A percentile compares a stretch with the other conserved stretches of the same genome.
phyloP scores from a whole-genome alignment of 2,113 vertebrate genomes.

The Dolichallabes microphthalmus region DNA sequence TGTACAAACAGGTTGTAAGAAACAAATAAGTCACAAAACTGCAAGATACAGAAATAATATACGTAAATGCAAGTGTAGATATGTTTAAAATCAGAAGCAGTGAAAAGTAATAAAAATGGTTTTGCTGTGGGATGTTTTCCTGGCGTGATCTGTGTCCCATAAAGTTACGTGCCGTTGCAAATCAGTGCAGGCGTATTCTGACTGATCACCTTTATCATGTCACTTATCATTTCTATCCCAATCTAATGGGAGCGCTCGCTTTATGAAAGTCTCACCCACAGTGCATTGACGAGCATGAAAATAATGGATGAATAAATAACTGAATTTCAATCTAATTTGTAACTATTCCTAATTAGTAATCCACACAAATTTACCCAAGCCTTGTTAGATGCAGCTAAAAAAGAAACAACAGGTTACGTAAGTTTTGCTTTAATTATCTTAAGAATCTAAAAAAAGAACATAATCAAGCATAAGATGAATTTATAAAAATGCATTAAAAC shows the following conservation, averaged over 20 bases:
- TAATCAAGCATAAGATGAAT: neutral
- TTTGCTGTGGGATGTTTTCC: neutral
- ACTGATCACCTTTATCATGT: neutral
- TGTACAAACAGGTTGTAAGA: neutral
- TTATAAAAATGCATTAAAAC: conserved; percentile 60
- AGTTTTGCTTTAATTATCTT: too few relatives aligned
- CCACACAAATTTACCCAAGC: neutral
- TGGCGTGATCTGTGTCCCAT: neutral
- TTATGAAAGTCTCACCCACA: neutral
- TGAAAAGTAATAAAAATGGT: neutral
- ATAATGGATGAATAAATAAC: neutral
- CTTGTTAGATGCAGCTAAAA: neutral
- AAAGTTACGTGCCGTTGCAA: neutral
- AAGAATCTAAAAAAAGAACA: neutral
- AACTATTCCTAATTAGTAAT: neutral
- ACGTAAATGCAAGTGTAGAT: neutral
- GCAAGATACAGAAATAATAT: neutral
- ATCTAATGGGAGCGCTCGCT: neutral
- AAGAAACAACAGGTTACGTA: neutral
- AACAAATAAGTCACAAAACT: neutral
- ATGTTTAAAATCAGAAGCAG: neutral
- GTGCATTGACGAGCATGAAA: neutral
- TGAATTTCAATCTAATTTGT: neutral
- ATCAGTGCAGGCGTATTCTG: neutral
- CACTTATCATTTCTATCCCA: neutral